These are phyloP conservation scores for Uloborus plumipes DNA, from an alignment of 2,888 invertebrate species.

Conservation along the genomic window DNA sequence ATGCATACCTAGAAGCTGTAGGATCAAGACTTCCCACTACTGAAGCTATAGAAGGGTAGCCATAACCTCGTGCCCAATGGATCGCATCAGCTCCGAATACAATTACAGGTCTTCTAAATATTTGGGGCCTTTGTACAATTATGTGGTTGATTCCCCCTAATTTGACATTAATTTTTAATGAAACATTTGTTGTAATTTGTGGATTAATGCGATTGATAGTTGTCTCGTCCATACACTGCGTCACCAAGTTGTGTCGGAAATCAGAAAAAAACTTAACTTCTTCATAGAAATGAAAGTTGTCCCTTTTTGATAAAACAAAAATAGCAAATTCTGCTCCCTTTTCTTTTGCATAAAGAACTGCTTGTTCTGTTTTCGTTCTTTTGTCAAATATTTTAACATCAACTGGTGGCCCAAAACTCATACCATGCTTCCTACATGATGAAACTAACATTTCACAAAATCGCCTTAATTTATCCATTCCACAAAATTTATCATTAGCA, in stretches of 20 bases:
- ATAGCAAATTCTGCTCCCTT: constrained; percentile 13
- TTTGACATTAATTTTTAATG: constrained; percentile 79
- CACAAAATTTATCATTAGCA: constrained; percentile 3
- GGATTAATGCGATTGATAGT: constrained; percentile 66
- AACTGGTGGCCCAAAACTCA: constrained; percentile 4
- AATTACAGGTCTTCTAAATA: constrained; percentile 76
- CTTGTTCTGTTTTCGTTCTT: not conserved
- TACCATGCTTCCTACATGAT: constrained; percentile 10
- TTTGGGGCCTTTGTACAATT: constrained; percentile 67
- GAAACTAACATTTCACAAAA: constrained; percentile 2
- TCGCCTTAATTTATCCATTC: not conserved
- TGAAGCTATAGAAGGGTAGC: constrained; percentile 68
- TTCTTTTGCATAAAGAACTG: constrained; percentile 8
- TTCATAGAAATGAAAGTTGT: constrained; percentile 19
- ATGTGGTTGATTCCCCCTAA: constrained; percentile 75
- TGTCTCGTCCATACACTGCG: constrained; percentile 73
- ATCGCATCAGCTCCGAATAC: constrained; percentile 92
- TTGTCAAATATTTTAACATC: constrained; percentile 1
- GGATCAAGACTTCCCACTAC: constrained; percentile 69
- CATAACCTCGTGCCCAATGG: constrained; percentile 78
- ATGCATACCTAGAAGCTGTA: constrained; percentile 70
- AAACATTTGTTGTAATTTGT: constrained; percentile 68
- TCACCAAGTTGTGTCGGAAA: constrained; percentile 72
- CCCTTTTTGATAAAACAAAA: constrained; percentile 9
- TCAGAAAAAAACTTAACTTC: constrained; percentile 66